Percentiles rank a stretch among this genome's conserved stretches.
Conservation (phyloP, 2,113 vertebrate genomes). For the Perca fluviatilis region DNA sequence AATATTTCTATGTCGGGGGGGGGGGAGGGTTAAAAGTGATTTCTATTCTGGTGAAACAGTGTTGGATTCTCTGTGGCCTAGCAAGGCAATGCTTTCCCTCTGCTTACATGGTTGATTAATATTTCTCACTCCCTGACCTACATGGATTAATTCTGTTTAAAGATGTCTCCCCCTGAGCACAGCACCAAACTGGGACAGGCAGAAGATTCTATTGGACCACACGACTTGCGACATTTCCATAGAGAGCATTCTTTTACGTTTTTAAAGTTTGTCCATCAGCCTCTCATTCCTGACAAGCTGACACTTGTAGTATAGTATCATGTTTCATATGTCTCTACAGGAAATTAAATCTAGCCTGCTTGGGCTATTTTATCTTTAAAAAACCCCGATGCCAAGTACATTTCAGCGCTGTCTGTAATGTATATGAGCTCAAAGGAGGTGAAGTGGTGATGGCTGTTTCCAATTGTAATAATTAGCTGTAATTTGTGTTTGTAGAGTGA, state of each 20-base stretch:
- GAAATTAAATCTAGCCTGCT: not conserved
- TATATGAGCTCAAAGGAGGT: not conserved
- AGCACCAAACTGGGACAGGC: constrained; percentile 38
- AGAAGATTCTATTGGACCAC: constrained; percentile 33
- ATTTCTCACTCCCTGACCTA: constrained; percentile 56
- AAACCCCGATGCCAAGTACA: not conserved
- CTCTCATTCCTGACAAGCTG: not conserved
- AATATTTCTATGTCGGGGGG: not conserved
- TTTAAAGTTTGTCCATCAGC: constrained; percentile 1
- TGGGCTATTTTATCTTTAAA: not conserved
- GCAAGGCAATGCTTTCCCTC: constrained; percentile 19
- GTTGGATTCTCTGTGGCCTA: constrained; percentile 24
- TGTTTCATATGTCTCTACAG: not conserved
- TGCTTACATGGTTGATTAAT: constrained; percentile 55
- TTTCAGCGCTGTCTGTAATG: not conserved
- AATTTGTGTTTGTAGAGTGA: not conserved
- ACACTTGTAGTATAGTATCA: not conserved
- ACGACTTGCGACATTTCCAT: not conserved
- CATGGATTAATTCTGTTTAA: constrained; percentile 63
- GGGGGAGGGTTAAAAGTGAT: constrained; percentile 4
- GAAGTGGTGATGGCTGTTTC: not conserved
- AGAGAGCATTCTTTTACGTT: not conserved
- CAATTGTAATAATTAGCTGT: not conserved
- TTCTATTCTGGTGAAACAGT: not conserved
- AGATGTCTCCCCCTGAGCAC: constrained; percentile 34